Evolutionary conservation across 2,888 invertebrate species (phyloP).

Genomic region (Diloba caeruleocephala): DNA sequence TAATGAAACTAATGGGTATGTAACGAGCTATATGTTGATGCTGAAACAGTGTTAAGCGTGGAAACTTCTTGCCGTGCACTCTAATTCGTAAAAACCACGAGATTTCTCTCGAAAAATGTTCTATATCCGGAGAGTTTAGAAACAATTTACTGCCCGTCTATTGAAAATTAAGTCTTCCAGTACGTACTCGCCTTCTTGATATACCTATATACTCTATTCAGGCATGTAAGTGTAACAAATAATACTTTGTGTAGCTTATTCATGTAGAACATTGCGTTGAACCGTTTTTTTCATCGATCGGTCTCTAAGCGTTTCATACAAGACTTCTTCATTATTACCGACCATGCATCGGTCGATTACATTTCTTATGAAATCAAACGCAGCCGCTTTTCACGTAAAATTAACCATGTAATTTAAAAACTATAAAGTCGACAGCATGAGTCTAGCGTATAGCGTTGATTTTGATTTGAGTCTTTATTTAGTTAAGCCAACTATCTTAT

Average conservation of each 20-base stretch:
- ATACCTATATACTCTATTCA: not conserved
- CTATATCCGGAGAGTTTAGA: too few species aligned
- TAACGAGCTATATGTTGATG: not conserved
- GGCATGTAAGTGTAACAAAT: constrained; percentile 4
- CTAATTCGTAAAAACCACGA: too few species aligned
- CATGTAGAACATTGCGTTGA: constrained; percentile 42
- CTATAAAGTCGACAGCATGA: constrained; percentile 31
- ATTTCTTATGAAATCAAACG: constrained; percentile 41
- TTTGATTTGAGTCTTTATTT: constrained; percentile 28
- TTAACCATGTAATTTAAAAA: constrained; percentile 54
- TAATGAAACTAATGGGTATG: not conserved
- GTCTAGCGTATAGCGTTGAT: constrained; percentile 27
- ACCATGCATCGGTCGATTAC: constrained; percentile 32
- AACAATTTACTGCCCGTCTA: too few species aligned
- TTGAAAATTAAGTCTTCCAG: too few species aligned
- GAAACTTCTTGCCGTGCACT: too few species aligned
- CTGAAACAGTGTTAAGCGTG: too few species aligned
- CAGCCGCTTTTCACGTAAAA: constrained; percentile 50
- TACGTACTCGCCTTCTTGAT: too few species aligned
- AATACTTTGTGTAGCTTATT: constrained; percentile 26
- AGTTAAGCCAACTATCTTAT: constrained; percentile 10
- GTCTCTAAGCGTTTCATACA: constrained; percentile 16
- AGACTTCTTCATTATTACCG: constrained; percentile 20
- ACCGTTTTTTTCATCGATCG: constrained; percentile 27
- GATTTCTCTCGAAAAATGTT: too few species aligned